A percentile compares a stretch with the other conserved stretches of the same genome.
These are phyloP conservation scores for Battus philenor DNA, from an alignment of 1,140 invertebrate genomes.

Conservation along the genomic window DNA sequence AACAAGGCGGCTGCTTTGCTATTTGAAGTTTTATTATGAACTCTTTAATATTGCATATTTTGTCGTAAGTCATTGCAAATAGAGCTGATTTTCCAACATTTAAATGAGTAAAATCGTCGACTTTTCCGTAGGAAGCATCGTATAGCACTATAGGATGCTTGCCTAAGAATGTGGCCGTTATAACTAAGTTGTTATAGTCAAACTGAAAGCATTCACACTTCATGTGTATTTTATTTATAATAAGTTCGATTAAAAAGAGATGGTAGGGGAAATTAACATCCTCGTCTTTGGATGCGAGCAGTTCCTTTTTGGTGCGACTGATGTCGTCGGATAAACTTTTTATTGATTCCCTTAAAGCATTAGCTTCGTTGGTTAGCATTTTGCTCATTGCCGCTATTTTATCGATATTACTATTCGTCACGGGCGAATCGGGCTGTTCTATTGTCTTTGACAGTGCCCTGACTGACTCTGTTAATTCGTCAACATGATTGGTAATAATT, in stretches of 20 bases:
- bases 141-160: conserved; percentile 60
- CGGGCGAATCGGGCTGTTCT: conserved; percentile 24
- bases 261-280: conserved; percentile 62
- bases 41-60: conserved; percentile 58
- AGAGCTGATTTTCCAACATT: conserved; percentile 61
- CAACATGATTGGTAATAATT: conserved; percentile 31
- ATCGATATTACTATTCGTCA: conserved; percentile 44
- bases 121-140: conserved; percentile 51
- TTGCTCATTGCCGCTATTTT: conserved; percentile 63
- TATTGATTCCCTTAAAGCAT: conserved; percentile 53
- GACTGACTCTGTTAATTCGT: conserved; percentile 30
- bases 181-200: conserved; percentile 56
- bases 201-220: conserved; percentile 67
- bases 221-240: conserved; percentile 66
- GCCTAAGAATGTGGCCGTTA: conserved; percentile 52
- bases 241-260: conserved; percentile 60
- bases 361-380: conserved; percentile 55
- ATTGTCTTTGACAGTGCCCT: conserved; percentile 27
- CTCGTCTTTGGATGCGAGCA: conserved; percentile 29
- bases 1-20: conserved; percentile 58
- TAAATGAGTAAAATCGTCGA: conserved; percentile 48
- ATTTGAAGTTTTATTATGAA: conserved; percentile 48
- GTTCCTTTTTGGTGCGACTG: conserved; percentile 42
- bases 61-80: conserved; percentile 69
- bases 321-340: conserved; percentile 53